Evolutionary conservation across 2,797 vertebrate species (phyloP).

Genomic region (Glossophaga mutica): DNA sequence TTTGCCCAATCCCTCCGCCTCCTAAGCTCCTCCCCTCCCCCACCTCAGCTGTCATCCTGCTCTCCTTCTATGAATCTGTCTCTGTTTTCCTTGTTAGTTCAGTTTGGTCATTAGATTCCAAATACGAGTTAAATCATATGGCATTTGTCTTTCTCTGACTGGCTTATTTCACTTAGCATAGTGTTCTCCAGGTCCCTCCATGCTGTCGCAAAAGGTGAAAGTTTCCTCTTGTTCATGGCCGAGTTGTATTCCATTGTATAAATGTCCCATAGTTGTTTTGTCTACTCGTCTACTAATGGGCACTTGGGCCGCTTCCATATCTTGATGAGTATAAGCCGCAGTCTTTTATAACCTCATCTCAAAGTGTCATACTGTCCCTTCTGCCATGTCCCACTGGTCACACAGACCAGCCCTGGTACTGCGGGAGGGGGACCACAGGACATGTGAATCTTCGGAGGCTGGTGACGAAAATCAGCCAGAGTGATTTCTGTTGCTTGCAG

Average conservation of each 20-base stretch:
- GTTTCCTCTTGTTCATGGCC: background rate
- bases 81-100: background rate
- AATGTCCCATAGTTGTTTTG: background rate
- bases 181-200: background rate
- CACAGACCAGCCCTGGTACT: background rate
- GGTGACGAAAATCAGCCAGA: background rate
- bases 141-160: background rate
- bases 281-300: background rate
- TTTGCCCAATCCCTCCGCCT: background rate
- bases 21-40: too few relatives aligned
- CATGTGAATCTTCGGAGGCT: background rate
- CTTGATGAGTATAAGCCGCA: background rate
- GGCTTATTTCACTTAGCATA: background rate
- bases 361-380: background rate
- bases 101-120: background rate
- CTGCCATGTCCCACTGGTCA: background rate
- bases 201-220: background rate
- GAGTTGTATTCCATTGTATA: background rate
- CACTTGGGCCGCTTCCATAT: background rate
- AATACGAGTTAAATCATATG: background rate
- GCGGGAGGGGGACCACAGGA: too few relatives aligned
- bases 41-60: background rate
- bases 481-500: background rate
- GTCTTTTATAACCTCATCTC: background rate
- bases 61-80: background rate